Evolutionary conservation across 2,113 vertebrate species (phyloP).

Genomic region (Pseudopipra pipra): DNA sequence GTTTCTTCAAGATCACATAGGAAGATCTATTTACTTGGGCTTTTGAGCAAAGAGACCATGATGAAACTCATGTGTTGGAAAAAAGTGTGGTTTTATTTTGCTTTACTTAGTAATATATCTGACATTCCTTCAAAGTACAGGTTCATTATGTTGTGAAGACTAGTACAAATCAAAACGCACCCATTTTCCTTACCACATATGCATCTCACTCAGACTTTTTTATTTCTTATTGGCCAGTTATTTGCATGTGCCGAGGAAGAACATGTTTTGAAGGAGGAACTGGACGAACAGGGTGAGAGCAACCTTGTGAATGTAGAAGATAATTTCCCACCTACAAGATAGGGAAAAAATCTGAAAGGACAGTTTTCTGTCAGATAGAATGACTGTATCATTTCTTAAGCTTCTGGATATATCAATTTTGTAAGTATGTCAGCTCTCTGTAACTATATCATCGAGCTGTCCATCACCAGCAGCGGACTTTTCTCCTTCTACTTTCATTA

Average conservation of each 20-base stretch:
- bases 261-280: background rate
- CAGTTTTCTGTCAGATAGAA: background rate
- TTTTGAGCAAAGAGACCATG: background rate
- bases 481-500: background rate
- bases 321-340: background rate
- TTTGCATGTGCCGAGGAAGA: background rate
- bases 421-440: background rate
- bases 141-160: background rate
- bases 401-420: background rate
- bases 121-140: background rate
- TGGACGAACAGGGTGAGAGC: background rate
- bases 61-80: background rate
- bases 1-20: background rate
- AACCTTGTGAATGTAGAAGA: background rate
- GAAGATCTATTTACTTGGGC: background rate
- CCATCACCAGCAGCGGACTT: background rate
- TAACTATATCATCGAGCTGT: background rate
- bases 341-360: background rate
- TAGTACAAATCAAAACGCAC: background rate
- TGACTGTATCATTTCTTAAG: background rate
- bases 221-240: background rate
- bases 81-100: background rate
- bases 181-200: background rate
- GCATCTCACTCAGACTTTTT: no score
- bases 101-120: background rate